A percentile compares a stretch with the other conserved stretches of the same genome.
Conservation (phyloP, 2,113 vertebrate genomes). For the Hydropotes inermis region DNA sequence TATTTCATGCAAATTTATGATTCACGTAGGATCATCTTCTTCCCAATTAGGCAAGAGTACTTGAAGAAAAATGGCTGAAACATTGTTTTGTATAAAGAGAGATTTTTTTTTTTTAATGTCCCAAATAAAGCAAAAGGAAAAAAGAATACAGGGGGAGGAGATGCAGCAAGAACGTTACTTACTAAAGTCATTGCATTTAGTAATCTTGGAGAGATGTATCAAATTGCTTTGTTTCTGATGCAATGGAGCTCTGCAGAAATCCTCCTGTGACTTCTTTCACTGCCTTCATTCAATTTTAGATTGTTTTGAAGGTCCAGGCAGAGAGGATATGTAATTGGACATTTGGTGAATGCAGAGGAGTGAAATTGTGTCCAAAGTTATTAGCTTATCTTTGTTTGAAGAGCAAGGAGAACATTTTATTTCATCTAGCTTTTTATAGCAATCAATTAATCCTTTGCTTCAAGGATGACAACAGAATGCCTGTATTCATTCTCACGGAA, state of each 20-base stretch:
- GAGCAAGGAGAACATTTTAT: conserved; percentile 67
- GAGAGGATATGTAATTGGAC: conserved; percentile 52
- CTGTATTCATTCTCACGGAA: conserved; percentile 70
- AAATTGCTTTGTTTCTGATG: conserved; percentile 43
- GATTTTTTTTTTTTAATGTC: background rate
- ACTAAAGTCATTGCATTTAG: background rate
- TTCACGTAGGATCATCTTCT: background rate
- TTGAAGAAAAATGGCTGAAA: background rate
- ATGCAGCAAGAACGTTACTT: background rate
- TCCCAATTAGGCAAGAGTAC: background rate
- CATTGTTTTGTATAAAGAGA: background rate
- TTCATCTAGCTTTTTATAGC: conserved; percentile 65
- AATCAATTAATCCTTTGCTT: conserved; percentile 59
- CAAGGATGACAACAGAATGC: background rate
- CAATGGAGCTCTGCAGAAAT: background rate
- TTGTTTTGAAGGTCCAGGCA: conserved; percentile 59
- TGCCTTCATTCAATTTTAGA: conserved; percentile 60
- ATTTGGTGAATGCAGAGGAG: conserved; percentile 60
- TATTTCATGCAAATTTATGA: background rate
- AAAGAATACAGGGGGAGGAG: background rate
- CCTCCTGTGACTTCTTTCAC: conserved; percentile 48
- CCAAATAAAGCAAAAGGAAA: conserved; percentile 15
- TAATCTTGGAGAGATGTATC: background rate
- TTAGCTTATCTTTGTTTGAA: conserved; percentile 68
- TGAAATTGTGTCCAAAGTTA: conserved; percentile 60